phyloP scores from a whole-genome alignment of 2,797 vertebrate species.

The Acipenser ruthenus region DNA sequence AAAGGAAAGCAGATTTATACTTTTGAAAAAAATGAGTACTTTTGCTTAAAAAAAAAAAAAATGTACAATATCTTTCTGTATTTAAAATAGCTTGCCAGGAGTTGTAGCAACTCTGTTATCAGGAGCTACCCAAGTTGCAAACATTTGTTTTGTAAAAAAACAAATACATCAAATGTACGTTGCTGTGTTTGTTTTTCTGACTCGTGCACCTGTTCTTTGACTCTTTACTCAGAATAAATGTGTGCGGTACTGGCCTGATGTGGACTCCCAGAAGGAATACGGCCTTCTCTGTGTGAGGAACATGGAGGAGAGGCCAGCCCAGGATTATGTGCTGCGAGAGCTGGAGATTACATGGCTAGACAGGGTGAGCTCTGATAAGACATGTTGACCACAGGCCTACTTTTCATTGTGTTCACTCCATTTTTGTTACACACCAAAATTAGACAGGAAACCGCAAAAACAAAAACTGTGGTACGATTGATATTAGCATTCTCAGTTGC shows the following conservation, averaged over 20 bases:
- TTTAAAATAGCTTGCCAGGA: too few species aligned
- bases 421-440: too few species aligned
- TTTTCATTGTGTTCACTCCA: constrained; percentile 10
- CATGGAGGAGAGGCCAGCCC: constrained; percentile 61
- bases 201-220: not conserved
- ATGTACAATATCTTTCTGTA: too few species aligned
- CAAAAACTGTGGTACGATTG: too few species aligned
- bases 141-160: not conserved
- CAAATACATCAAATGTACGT: not conserved
- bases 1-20: too few species aligned
- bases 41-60: too few species aligned
- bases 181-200: not conserved
- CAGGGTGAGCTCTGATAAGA: constrained; percentile 49
- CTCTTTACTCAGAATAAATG: constrained; percentile 70
- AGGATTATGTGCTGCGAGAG: constrained; percentile 72
- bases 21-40: too few species aligned
- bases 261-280: constrained; percentile 56
- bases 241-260: constrained; percentile 76
- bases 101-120: too few species aligned
- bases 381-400: not conserved
- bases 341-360: constrained; percentile 63
- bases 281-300: constrained; percentile 58
- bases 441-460: too few species aligned
- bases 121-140: too few species aligned
- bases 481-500: too few species aligned